Evolutionary conservation across 2,888 invertebrate genomes (phyloP), one percentile per base, ranked within the genome.

Genomic region (Caenorhabditis wallacei): DNA sequence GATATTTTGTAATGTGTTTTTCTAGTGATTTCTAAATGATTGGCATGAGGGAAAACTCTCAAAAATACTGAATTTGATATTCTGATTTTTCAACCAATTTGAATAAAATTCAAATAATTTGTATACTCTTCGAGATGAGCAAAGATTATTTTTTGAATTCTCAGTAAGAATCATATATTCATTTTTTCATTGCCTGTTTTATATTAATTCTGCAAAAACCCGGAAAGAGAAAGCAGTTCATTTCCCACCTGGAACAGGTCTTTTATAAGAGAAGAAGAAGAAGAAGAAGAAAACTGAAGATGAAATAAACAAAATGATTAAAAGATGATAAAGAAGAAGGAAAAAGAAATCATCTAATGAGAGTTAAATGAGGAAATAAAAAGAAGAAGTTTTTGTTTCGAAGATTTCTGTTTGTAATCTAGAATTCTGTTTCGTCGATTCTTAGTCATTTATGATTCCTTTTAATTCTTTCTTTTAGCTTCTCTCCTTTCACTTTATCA

Each of bases 161-260:
- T 40, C 11, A 40, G 11, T 40, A 13, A 40, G 16, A 40, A 40
- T 10, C 11, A 35, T 40, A 40, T 40, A 40, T 13, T 40, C 40
- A 35, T 40, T 40, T 18, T 18, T 48, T 48, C 46, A 18, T 18
- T 48, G 43, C n/a, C 43, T 16, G 4, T 43, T 11, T 43, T 13
- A 43, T 43, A 43, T 43, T 43, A 8, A 2, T 43, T 43, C 13
- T 43, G 43, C 43, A 43, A 43, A 43, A 43, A 40, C 26, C 54
- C 68, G 46, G 26, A 57, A 57, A 70, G 70, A 8, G 46, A 70
- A 69, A 69, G 26, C 40, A 56, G 70, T 70, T 70, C 70, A 57
- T 1, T 37, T 57, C 35, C 48, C 35, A 64, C 64, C 64, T 64
- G 64, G 48, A 70, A 70, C 70, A 70, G 57, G 70, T 70, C 46